These are phyloP conservation scores for Gymnoscelis rufifasciata DNA, from an alignment of 2,888 invertebrate species.

Conservation along the genomic window DNA sequence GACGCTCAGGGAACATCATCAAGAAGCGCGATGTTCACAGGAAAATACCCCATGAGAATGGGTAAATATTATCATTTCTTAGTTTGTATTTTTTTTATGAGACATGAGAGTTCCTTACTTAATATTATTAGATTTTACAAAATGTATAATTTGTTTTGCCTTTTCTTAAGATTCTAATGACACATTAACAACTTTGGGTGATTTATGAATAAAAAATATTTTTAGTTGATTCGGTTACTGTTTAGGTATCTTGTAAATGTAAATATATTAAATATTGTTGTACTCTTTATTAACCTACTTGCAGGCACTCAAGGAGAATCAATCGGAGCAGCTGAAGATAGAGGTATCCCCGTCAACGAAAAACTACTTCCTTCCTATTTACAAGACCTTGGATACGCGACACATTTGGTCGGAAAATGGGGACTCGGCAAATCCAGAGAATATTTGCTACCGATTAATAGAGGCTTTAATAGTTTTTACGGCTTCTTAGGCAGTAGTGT, in stretches of 20 bases:
- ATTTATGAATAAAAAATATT: no score
- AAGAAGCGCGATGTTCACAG: constrained; percentile 86
- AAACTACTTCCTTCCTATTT: constrained; percentile 84
- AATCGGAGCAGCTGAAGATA: constrained; percentile 78
- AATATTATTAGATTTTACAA: no score
- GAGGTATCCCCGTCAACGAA: constrained; percentile 83
- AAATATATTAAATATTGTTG: no score
- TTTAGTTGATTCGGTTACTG: no score
- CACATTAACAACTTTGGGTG: no score
- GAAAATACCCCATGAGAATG: constrained; percentile 88
- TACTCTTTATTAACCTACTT: no score
- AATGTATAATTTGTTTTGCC: no score
- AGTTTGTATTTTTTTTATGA: no score
- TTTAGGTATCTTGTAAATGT: no score
- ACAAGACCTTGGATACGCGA: constrained; percentile 85
- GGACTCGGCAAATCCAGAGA: constrained; percentile 86
- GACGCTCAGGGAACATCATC: constrained; percentile 88
- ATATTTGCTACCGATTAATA: constrained; percentile 83
- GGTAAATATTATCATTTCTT: no score
- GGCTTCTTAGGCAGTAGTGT: constrained; percentile 89
- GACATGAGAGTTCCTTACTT: no score
- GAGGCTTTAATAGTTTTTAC: constrained; percentile 89
- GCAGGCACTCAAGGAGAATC: constrained; percentile 46
- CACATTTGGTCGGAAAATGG: constrained; percentile 93
- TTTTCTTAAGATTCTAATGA: no score